phyloP scores from a whole-genome alignment of 2,113 vertebrate genomes.

The Camelus dromedarius region DNA sequence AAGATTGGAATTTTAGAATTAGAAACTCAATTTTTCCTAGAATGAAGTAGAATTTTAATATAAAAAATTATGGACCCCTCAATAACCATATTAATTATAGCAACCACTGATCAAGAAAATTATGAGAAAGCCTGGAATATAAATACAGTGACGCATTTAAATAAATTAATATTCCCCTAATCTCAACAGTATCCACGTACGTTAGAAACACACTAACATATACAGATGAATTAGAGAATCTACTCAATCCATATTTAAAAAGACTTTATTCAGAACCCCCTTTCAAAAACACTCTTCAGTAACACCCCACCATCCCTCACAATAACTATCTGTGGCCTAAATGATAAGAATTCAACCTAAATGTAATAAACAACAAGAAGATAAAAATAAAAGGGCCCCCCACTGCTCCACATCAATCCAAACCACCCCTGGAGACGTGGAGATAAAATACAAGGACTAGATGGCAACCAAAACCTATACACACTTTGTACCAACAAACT shows the following conservation, averaged over 20 bases:
- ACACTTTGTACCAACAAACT: background rate
- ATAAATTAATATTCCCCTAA: background rate
- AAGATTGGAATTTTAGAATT: background rate
- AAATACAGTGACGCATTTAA: background rate
- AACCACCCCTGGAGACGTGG: background rate
- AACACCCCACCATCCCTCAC: background rate
- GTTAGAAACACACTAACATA: background rate
- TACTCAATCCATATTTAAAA: background rate
- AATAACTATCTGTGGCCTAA: background rate
- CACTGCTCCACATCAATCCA: background rate
- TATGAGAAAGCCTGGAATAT: slow-evolving; percentile 1
- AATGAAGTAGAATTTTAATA: background rate
- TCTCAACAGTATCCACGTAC: background rate
- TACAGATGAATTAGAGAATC: background rate
- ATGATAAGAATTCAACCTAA: background rate
- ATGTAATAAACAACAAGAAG: background rate
- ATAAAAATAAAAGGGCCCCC: background rate
- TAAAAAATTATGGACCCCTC: background rate
- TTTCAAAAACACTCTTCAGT: background rate
- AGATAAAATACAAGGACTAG: background rate
- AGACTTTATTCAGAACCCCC: background rate
- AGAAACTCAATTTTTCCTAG: background rate
- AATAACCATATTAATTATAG: background rate
- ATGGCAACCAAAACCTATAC: background rate
- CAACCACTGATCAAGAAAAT: background rate